phyloP scores from a whole-genome alignment of 1,140 invertebrate species.

The Drosophila jambulina region DNA sequence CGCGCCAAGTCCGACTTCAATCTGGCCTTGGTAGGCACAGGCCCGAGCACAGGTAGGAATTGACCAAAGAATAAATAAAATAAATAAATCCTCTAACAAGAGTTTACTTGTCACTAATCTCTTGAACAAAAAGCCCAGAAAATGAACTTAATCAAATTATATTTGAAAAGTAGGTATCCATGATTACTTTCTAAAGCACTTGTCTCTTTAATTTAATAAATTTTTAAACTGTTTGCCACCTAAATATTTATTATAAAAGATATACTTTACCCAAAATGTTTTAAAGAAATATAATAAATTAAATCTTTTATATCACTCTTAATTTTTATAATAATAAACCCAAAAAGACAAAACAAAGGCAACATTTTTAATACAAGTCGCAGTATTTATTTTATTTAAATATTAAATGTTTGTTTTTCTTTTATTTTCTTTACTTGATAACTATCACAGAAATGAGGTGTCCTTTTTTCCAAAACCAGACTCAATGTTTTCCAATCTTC shows the following conservation, averaged over 20 bases:
- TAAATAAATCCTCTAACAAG: no score
- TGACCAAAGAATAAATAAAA: neutral
- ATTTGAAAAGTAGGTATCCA: slow-evolving; percentile 2
- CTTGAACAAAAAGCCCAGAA: slow-evolving; percentile 1
- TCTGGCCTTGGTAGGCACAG: slow-evolving; percentile 88
- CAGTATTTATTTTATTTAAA: no score
- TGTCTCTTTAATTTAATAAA: neutral
- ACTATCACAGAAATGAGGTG: neutral
- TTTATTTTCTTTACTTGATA: no score
- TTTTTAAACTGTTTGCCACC: neutral
- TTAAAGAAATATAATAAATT: neutral
- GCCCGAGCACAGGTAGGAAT: slow-evolving; percentile 38
- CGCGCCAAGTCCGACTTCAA: slow-evolving; percentile 95
- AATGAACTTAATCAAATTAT: slow-evolving; percentile 2
- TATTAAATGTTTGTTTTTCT: neutral
- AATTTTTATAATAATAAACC: neutral
- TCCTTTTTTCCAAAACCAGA: neutral
- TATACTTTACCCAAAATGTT: neutral
- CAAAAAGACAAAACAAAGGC: neutral
- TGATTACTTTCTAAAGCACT: neutral
- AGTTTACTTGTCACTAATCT: neutral
- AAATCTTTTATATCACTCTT: neutral
- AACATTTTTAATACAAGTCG: no score
- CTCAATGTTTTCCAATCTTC: neutral
- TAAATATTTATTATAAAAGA: no score